Conservation (phyloP, 2,888 invertebrate genomes). For the Xestoiulus laeticollis region DNA sequence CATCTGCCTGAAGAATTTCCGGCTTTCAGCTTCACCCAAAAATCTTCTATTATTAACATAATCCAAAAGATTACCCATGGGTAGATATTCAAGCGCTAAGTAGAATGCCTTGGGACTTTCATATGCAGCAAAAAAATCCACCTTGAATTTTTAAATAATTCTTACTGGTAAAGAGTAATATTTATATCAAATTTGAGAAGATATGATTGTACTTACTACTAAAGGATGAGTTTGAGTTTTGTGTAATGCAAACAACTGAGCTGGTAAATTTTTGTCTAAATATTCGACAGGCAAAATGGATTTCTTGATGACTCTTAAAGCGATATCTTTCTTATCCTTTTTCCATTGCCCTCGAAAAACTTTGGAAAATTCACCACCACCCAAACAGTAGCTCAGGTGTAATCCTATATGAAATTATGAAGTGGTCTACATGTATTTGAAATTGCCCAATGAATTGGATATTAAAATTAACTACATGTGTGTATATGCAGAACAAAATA, state of each 20-base stretch:
- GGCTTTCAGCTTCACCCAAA: slow-evolving; percentile 44
- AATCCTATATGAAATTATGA: background rate
- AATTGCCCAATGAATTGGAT: no score
- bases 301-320: background rate
- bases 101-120: background rate
- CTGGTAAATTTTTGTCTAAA: background rate
- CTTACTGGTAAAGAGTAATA: background rate
- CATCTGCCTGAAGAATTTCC: slow-evolving; percentile 39
- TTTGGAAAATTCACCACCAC: background rate
- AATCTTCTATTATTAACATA: slow-evolving; percentile 39
- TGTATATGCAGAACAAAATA: background rate
- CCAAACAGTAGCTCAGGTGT: background rate
- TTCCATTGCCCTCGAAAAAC: background rate
- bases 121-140: background rate
- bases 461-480: no score
- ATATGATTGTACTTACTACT: background rate
- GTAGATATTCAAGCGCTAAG: slow-evolving; percentile 17
- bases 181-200: background rate
- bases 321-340: background rate
- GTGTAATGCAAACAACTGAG: background rate
- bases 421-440: no score
- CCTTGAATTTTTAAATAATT: background rate
- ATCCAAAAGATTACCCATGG: slow-evolving; percentile 26
- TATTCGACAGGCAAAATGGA: background rate
- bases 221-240: background rate